Evolutionary conservation across 2,888 invertebrate species (phyloP), one percentile per base, ranked within the genome.

Genomic region (Allygus modestus): DNA sequence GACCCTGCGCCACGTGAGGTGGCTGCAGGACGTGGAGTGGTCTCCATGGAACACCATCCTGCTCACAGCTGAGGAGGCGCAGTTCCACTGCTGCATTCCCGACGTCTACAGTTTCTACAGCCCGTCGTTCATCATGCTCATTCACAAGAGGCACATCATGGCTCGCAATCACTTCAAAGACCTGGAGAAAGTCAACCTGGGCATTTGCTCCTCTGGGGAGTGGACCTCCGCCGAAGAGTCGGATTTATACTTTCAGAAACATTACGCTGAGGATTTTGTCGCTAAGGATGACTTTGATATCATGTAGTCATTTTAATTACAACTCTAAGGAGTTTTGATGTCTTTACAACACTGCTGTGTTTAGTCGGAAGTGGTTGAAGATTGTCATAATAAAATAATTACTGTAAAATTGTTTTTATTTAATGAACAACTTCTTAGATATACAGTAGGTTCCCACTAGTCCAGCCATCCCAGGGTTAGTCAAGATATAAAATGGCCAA

Each of bases 41-140:
- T 94, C 97, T 0, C 98, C 98, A 0, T 98, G 98, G 98, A 98
- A 98, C 90, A 97, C 97, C 89, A 93, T 98, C 87, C 92, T 98
- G 73, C 91, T 98, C 0, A 97, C 97, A 0, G 93, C 94, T 71
- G 94, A 95, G 83, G 98, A 98, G 91, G 94, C 95, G 85, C 94
- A 94, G 85, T 93, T 94, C 75, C 98, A 98, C 90, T 91, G 94
- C 85, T 93, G 93, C 11, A 65, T 87, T 12, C 85, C 84, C 0
- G 58, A 86, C 54, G 85, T 86, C 2, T 84, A 84, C 20, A 20
- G 11, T 1, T 54, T 54, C 54, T 54, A 54, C 54, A 7, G 7
- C 23, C 54, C 54, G 2, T 0, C 2, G 5, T 23, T 23, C 5
- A 23, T 54, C 9, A 54, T n/a, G 20, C 0, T 54, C 1, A 11